A percentile compares a stretch with the other conserved stretches of the same genome.
phyloP scores from a whole-genome alignment of 2,113 vertebrate genomes.

The Anguilla japonica region DNA sequence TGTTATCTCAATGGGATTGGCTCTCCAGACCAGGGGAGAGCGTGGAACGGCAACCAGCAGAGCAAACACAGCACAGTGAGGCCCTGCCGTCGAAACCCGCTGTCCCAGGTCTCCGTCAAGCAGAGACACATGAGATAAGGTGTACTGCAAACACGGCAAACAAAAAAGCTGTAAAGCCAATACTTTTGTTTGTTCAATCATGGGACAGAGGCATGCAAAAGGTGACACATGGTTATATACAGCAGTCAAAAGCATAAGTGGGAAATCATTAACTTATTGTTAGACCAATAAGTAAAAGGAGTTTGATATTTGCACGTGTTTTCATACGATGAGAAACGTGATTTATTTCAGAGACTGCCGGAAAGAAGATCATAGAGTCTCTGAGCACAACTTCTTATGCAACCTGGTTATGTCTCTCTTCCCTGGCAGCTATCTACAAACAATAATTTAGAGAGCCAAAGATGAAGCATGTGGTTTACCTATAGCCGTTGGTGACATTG shows the following conservation, averaged over 20 bases:
- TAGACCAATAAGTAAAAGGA: neutral
- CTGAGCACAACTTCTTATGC: neutral
- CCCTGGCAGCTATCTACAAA: neutral
- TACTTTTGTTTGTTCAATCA: constrained; percentile 2
- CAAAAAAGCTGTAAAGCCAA: constrained; percentile 6
- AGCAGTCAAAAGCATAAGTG: neutral
- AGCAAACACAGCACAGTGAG: neutral
- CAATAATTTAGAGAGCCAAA: neutral
- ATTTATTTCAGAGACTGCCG: neutral
- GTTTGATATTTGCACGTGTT: constrained; percentile 6
- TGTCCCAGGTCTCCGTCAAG: neutral
- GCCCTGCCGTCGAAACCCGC: neutral
- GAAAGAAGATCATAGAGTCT: neutral
- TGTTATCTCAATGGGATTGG: constrained; percentile 4
- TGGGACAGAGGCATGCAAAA: neutral
- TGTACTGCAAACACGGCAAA: constrained; percentile 12
- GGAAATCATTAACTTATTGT: constrained; percentile 8
- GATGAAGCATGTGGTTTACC: neutral
- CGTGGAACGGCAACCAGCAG: neutral
- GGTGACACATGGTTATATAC: neutral
- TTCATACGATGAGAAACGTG: neutral
- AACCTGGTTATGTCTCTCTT: neutral
- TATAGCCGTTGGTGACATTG: neutral
- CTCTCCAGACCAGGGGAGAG: neutral
- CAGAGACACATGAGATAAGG: constrained; percentile 26